Percentiles rank a stretch among this genome's conserved stretches.
Evolutionary conservation across 1,140 invertebrate species (phyloP).

Genomic region (Grapholita molesta): DNA sequence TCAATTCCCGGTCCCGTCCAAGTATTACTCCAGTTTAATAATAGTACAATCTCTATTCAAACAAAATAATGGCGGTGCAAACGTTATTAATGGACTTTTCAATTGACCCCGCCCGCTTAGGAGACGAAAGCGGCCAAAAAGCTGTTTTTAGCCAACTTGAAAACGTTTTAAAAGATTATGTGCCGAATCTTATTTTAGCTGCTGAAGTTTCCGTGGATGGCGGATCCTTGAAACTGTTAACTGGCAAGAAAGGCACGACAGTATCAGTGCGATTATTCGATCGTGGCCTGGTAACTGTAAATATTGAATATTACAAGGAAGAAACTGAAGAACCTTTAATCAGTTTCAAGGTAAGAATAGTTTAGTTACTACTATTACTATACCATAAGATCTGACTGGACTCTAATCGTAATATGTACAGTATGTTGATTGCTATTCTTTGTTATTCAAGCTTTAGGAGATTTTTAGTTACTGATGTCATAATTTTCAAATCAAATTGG

Average conservation of each 20-base stretch:
- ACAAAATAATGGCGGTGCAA: constrained; percentile 85
- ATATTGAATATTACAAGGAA: constrained; percentile 88
- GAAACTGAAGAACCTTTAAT: constrained; percentile 85
- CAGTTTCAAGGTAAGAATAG: constrained; percentile 83
- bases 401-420: not conserved
- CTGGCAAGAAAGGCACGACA: constrained; percentile 82
- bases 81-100: constrained; percentile 90
- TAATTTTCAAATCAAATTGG: not conserved
- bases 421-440: not conserved
- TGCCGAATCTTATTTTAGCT: constrained; percentile 82
- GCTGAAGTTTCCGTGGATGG: constrained; percentile 81
- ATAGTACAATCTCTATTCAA: constrained; percentile 15
- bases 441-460: too few species aligned
- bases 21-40: constrained; percentile 22
- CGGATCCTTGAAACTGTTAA: constrained; percentile 83
- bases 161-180: constrained; percentile 83
- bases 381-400: not conserved
- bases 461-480: not conserved
- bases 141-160: constrained; percentile 82
- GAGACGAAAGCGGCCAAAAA: constrained; percentile 82
- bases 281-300: constrained; percentile 86
- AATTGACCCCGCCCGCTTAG: constrained; percentile 82
- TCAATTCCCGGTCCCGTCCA: constrained; percentile 47
- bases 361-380: constrained; percentile 13
- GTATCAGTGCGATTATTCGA: constrained; percentile 85